phyloP scores from a whole-genome alignment of 2,113 vertebrate genomes.

The Sorex fumeus region DNA sequence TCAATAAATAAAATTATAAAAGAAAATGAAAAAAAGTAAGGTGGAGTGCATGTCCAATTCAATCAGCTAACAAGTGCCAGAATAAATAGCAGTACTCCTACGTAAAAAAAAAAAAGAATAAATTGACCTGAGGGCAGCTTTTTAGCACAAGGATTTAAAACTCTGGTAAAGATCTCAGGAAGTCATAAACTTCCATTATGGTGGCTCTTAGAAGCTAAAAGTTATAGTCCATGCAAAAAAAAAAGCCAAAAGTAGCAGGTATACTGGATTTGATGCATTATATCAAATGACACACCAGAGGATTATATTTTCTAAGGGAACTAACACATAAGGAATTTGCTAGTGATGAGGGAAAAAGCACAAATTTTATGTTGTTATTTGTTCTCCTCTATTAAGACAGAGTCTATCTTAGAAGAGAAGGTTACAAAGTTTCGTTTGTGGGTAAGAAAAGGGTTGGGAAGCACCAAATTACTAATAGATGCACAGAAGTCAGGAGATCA shows the following conservation, averaged over 20 bases:
- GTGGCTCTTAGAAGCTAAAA: not conserved
- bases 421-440: not conserved
- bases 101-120: too few relatives aligned
- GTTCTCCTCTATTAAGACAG: not conserved
- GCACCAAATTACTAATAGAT: not conserved
- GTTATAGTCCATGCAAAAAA: not conserved
- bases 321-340: not conserved
- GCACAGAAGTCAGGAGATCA: not conserved
- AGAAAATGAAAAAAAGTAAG: too few relatives aligned
- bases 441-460: not conserved
- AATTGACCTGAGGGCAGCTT: not conserved
- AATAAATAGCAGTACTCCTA: too few relatives aligned
- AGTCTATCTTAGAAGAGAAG: not conserved
- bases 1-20: too few relatives aligned
- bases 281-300: not conserved
- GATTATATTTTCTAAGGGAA: not conserved
- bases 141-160: slow-evolving; percentile 27
- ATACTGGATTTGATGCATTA: not conserved
- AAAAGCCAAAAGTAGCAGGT: not conserved
- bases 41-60: too few relatives aligned
- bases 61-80: too few relatives aligned
- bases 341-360: not conserved
- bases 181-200: not conserved
- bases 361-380: not conserved
- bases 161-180: not conserved